Base-by-base conservation (phyloP, 2,888 invertebrate genomes). In the Cephonodes hylas region DNA sequence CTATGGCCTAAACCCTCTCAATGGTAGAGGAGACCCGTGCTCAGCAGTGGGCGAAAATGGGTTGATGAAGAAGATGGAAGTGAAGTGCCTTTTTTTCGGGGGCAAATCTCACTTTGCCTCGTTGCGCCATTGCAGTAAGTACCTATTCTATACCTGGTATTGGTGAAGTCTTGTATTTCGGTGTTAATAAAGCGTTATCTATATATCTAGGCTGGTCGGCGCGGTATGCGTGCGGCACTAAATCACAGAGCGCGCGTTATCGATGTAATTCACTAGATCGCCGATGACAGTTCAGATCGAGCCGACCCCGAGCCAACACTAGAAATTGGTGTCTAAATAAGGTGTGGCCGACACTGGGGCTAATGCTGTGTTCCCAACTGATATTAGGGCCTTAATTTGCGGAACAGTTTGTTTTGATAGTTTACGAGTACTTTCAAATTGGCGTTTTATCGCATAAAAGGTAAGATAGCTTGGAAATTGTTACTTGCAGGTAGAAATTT, bases 331-430 rank as follows among this genome's bases (percentile, higher is more conserved):
- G 27, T 25, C 27, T 53, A 31, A 31, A 46, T 46, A 46, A 31
- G 53, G 53, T 53, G 53, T 53, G 53, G 27, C 18, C 31, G 27
- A 48, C 27, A 31, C 53, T 31, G n/a, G n/a, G n/a, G n/a, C 23
- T 46, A 46, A 46, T 46, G 46, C 46, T 23, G 20, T n/a, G 1
- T 23, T 27, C 18, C 18, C 18, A 31, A 10, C 15, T 15, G 15
- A 53, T 18, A 53, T 53, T 31, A 53, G 18, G 18, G 8, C 46
- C 53, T 53, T 53, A 53, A 53, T 31, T n/a, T 27, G 18, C 53
- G 53, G 53, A 18, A 53, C 53, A 53, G 53, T 53, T 53, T 53
- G 53, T 53, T 31, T 53, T 53, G 27, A 53, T 18, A 53, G 18
- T 53, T 53, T 18, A 53, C 53, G 3, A 18, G 31, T 18, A 27